Evolutionary conservation across 2,888 invertebrate species (phyloP).

Genomic region (Drosophila seclusa): DNA sequence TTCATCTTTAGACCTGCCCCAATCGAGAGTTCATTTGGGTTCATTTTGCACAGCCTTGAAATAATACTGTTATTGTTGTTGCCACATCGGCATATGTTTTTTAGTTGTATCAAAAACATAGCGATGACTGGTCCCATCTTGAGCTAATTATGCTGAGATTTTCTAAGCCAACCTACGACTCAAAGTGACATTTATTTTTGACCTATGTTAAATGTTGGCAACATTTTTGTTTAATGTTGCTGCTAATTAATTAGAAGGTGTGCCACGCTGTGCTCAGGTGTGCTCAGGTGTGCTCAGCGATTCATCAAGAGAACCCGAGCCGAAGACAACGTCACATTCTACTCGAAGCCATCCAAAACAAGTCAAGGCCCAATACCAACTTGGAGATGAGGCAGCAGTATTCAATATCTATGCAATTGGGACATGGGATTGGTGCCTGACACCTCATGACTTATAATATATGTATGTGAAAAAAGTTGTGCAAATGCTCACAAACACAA

Average conservation of each 20-base stretch:
- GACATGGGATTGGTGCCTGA: conserved; percentile 1
- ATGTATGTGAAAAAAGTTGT: background rate
- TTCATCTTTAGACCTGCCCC: conserved; percentile 44
- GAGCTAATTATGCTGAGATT: conserved; percentile 52
- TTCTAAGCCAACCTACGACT: conserved; percentile 34
- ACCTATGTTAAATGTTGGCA: conserved; percentile 27
- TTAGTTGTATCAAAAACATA: conserved; percentile 22
- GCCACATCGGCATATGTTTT: conserved; percentile 23
- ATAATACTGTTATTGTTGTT: background rate
- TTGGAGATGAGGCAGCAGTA: conserved; percentile 29
- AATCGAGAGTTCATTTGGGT: conserved; percentile 54
- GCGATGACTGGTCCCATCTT: conserved; percentile 54
- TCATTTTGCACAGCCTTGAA: conserved; percentile 55
- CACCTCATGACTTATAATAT: background rate
- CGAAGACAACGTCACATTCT: conserved; percentile 31
- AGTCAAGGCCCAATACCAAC: conserved; percentile 40
- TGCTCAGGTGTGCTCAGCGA: conserved; percentile 39
- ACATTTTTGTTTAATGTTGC: conserved; percentile 33
- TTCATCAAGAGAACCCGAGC: conserved; percentile 20
- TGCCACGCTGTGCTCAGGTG: conserved; percentile 46
- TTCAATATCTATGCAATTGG: conserved; percentile 4
- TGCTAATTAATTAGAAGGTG: conserved; percentile 75
- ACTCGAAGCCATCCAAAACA: conserved; percentile 19
- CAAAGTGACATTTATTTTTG: conserved; percentile 49
- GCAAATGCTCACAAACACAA: background rate